Conservation (phyloP, 2,113 vertebrate species). For the Syngnathus floridae region DNA sequence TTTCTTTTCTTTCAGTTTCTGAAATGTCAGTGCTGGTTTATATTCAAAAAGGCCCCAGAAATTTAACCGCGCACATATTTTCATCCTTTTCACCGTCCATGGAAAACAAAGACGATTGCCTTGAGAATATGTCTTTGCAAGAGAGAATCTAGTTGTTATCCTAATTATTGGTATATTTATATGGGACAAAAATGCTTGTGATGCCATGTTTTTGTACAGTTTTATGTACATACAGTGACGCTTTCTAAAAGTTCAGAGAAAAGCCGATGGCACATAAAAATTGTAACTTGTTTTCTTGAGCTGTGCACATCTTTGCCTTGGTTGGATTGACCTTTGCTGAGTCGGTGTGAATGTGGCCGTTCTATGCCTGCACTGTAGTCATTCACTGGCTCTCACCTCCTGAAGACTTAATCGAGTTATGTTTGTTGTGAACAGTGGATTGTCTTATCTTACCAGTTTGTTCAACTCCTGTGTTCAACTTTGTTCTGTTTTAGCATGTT, state of each 20-base stretch:
- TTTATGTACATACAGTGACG: constrained; percentile 98
- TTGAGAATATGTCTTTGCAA: constrained; percentile 76
- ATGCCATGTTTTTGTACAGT: constrained; percentile 98
- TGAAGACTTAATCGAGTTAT: constrained; percentile 74
- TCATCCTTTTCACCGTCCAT: constrained; percentile 65
- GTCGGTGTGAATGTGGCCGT: constrained; percentile 88
- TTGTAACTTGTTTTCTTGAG: constrained; percentile 88
- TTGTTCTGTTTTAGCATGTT: constrained; percentile 79
- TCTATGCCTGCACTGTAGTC: constrained; percentile 79
- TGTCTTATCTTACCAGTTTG: constrained; percentile 78
- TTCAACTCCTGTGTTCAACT: constrained; percentile 74
- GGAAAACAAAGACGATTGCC: constrained; percentile 74
- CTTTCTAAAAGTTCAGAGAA: constrained; percentile 84
- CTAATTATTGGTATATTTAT: constrained; percentile 95
- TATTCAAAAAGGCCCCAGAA: constrained; percentile 53
- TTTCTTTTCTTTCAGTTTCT: constrained; percentile 50
- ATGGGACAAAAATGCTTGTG: constrained; percentile 88
- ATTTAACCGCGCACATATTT: constrained; percentile 56
- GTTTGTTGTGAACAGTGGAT: constrained; percentile 83
- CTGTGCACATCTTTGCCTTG: constrained; percentile 81
- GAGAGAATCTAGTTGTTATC: constrained; percentile 77
- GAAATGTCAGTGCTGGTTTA: constrained; percentile 67
- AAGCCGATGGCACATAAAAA: constrained; percentile 77
- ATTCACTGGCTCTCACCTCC: constrained; percentile 77
- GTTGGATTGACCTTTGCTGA: constrained; percentile 80